A percentile compares a stretch with the other conserved stretches of the same genome.
Conservation (phyloP, 2,797 vertebrate genomes). For the Diplodus puntazzo region DNA sequence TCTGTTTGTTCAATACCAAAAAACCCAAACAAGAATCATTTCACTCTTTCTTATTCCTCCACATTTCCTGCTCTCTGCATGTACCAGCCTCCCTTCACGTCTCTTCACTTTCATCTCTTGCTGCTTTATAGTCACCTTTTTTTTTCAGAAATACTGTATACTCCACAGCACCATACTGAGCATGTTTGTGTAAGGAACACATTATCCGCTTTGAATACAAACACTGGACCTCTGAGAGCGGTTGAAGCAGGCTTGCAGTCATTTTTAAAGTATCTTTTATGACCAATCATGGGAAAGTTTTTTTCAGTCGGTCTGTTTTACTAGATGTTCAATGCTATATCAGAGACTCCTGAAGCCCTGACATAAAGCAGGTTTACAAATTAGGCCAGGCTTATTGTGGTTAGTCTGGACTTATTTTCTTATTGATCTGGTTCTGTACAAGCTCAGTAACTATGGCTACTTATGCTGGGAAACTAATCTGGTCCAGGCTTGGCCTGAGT, state of each 20-base stretch:
- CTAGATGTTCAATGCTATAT: not conserved
- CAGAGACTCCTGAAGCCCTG: too few relatives aligned
- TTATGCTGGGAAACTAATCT: too few relatives aligned
- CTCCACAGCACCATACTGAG: too few relatives aligned
- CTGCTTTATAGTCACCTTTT: not conserved
- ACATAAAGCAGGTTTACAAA: too few relatives aligned
- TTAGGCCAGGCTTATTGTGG: too few relatives aligned
- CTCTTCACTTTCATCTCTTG: not conserved
- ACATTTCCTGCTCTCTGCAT: constrained; percentile 18
- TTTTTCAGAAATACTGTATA: not conserved
- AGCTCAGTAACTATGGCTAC: too few relatives aligned
- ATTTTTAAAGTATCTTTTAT: not conserved
- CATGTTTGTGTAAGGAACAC: not conserved
- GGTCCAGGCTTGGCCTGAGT: too few relatives aligned
- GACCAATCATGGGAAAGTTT: too few relatives aligned
- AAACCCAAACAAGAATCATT: not conserved
- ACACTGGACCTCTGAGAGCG: not conserved
- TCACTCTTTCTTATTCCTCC: constrained; percentile 17
- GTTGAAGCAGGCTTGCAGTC: not conserved
- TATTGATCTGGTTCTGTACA: too few relatives aligned
- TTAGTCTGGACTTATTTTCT: too few relatives aligned
- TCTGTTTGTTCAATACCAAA: constrained; percentile 6
- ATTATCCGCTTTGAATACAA: not conserved
- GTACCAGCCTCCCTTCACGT: constrained; percentile 4
- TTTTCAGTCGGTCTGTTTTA: not conserved